Evolutionary conservation across 2,113 vertebrate genomes (phyloP).

Genomic region (Otolemur garnettii): DNA sequence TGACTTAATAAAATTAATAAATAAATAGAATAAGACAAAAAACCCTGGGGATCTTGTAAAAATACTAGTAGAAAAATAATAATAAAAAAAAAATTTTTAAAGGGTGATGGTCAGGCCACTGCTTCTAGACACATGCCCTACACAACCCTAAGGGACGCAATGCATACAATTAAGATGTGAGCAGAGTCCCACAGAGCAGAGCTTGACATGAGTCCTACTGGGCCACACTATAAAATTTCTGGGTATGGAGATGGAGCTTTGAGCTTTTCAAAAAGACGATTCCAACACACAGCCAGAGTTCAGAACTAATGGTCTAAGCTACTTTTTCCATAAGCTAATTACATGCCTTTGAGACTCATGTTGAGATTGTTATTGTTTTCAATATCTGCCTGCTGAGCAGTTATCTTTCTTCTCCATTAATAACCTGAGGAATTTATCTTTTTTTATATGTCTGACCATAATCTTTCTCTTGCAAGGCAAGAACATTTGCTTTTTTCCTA

Average conservation of each 20-base stretch:
- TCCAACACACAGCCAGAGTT: constrained; percentile 16
- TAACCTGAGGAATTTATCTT: constrained; percentile 26
- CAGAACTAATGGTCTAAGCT: constrained; percentile 12
- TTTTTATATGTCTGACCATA: neutral
- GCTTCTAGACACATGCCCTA: neutral
- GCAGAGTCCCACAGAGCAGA: neutral
- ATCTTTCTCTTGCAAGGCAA: neutral
- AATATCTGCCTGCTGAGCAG: constrained; percentile 65
- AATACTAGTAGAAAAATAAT: neutral
- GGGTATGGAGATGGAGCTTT: neutral
- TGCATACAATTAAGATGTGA: neutral
- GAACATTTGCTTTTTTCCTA: neutral
- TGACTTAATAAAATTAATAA: too few species aligned
- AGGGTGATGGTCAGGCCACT: neutral
- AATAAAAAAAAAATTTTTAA: neutral
- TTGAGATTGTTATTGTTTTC: constrained; percentile 73
- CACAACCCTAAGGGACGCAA: neutral
- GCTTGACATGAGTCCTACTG: neutral
- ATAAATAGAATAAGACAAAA: neutral
- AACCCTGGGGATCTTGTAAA: neutral
- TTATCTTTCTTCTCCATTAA: constrained; percentile 55
- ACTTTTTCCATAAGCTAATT: constrained; percentile 62
- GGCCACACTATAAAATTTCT: neutral
- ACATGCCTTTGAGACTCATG: constrained; percentile 56
- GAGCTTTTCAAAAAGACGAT: constrained; percentile 32